Conservation (phyloP, 2,888 invertebrate species). For the Metopia argyrocephala region DNA sequence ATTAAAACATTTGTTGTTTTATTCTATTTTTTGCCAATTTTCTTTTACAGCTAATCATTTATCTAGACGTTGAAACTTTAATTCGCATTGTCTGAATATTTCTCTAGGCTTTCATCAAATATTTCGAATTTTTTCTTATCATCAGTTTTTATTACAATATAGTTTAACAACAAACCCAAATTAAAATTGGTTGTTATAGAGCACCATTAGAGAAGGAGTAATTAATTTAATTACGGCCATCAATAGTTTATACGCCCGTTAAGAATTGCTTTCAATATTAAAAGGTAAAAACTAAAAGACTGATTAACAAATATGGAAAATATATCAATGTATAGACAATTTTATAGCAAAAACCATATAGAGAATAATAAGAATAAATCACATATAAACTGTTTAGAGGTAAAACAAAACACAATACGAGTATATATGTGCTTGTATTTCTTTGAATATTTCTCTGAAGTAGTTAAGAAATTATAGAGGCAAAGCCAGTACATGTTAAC, state of each 20-base stretch:
- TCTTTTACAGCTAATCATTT: neutral
- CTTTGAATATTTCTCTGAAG: no score
- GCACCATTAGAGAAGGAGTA: conserved; percentile 65
- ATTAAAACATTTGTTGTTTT: neutral
- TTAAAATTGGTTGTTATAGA: neutral
- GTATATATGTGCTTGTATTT: no score
- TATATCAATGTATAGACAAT: neutral
- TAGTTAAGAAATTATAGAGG: no score
- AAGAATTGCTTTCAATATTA: no score
- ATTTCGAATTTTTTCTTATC: neutral
- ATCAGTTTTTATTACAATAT: no score
- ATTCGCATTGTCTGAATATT: neutral
- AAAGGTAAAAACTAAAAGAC: neutral
- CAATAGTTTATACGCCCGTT: conserved; percentile 47
- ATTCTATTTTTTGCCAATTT: neutral
- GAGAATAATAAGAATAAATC: neutral
- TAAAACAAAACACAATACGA: no score
- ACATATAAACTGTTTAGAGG: no score
- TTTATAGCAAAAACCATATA: neutral
- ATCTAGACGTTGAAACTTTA: neutral
- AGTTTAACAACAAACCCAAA: no score
- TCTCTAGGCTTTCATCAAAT: neutral
- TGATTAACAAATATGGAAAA: neutral
- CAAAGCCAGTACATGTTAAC: neutral
- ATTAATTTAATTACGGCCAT: conserved; percentile 76